Evolutionary conservation across 1,140 invertebrate genomes (phyloP), one percentile per base, ranked within the genome.

Genomic region (Papilio helenus): DNA sequence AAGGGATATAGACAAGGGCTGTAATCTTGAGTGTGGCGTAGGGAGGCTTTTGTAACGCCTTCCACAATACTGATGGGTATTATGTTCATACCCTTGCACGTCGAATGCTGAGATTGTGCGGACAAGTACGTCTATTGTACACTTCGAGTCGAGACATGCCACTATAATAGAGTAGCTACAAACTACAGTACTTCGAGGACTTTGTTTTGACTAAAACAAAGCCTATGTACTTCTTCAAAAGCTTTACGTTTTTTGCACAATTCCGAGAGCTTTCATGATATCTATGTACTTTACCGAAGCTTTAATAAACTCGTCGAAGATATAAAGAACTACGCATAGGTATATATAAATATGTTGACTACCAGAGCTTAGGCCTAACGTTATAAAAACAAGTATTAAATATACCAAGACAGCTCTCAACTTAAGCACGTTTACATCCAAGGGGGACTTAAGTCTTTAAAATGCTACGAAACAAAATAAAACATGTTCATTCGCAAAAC

Each of bases 71-170:
- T 73, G 18, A 73, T 73, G 72, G 72, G 39, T 46, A 46, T 73
- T 73, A 44, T 72, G 72, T 73, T 73, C 72, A 73, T 73, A 73
- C 72, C 72, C 72, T 73, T 20, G 72, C 44, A 49, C 72, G 34
- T 4, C 72, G 72, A 72, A 73, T 44, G 72, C 14, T 49, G 44
- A 73, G 72, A 73, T 73, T 73, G 72, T 73, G 20, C 72, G 42
- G 42, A 73, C 20, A 73, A 73, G 72, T 73, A 73, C 42, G 72
- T 73, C 72, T 73, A 46, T 73, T 73, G 72, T 73, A 49, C 20
- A 46, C 44, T 26, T 73, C 20, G 39, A 20, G 20, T 14, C 20
- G 72, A 73, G 72, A 73, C 72, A 49, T 44, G 8, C 20, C 44
- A 49, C 72, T 72, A 72, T 39, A 46, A 46, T 44, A 16, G 72